Evolutionary conservation across 1,140 invertebrate genomes (phyloP).

Genomic region (Branchinecta lindahli): DNA sequence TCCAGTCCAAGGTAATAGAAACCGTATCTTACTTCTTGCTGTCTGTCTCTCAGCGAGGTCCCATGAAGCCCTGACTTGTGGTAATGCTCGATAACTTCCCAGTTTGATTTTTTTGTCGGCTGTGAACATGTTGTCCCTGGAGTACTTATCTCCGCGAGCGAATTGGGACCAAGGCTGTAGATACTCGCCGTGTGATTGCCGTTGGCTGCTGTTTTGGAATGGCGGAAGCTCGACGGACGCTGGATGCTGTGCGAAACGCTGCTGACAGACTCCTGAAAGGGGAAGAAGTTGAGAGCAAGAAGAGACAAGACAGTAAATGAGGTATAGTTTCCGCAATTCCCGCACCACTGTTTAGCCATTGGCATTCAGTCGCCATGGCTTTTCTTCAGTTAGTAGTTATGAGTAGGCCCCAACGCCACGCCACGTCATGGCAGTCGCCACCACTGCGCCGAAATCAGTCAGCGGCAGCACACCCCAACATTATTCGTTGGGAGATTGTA

Average conservation of each 20-base stretch:
- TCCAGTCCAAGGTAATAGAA: no score
- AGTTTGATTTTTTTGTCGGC: slow-evolving; percentile 57
- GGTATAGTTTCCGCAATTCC: no score
- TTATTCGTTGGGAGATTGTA: no score
- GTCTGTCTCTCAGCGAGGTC: slow-evolving; percentile 16
- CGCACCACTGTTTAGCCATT: no score
- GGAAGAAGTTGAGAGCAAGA: no score
- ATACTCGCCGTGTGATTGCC: neutral
- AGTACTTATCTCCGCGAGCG: neutral
- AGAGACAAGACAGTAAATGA: no score
- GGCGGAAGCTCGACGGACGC: neutral
- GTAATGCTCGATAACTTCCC: slow-evolving; percentile 74
- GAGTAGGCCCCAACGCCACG: no score
- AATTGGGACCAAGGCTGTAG: slow-evolving; percentile 6
- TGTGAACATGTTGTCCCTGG: slow-evolving; percentile 26
- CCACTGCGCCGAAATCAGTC: no score
- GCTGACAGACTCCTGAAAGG: neutral
- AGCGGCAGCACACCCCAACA: no score
- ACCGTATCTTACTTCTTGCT: neutral
- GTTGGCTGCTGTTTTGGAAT: neutral
- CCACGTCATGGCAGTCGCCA: no score
- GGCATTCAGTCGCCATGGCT: no score
- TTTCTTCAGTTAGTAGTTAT: no score
- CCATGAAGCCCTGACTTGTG: slow-evolving; percentile 29
- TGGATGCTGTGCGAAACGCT: neutral